These are phyloP conservation scores for Pica pica DNA, from an alignment of 2,113 vertebrate species.

Conservation along the genomic window DNA sequence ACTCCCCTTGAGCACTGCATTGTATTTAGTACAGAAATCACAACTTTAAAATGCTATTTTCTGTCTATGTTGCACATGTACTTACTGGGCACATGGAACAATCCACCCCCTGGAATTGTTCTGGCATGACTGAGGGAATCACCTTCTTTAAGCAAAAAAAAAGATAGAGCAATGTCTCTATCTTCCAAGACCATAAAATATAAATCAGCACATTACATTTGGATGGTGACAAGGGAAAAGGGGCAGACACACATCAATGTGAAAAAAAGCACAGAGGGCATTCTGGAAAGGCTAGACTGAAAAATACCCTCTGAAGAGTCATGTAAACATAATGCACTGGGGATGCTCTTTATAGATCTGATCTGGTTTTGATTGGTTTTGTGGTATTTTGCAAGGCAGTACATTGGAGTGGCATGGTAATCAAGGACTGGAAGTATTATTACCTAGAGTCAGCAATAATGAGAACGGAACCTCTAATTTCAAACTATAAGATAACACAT, in stretches of 20 bases:
- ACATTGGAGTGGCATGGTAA: constrained; percentile 33
- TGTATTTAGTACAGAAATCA: neutral
- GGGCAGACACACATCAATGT: neutral
- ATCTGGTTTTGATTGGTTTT: constrained; percentile 45
- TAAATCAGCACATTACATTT: neutral
- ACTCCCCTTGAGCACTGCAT: neutral
- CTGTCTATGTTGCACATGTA: neutral
- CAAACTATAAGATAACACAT: constrained; percentile 66
- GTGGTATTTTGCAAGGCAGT: constrained; percentile 24
- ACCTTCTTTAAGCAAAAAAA: neutral
- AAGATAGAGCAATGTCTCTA: neutral
- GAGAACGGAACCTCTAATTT: constrained; percentile 71
- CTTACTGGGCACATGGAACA: neutral
- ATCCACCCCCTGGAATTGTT: neutral
- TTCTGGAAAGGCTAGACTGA: neutral
- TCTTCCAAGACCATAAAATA: neutral
- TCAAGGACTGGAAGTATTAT: constrained; percentile 56
- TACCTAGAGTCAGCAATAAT: constrained; percentile 67
- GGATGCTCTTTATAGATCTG: constrained; percentile 55
- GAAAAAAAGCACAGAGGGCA: neutral
- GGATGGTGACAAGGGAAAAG: neutral
- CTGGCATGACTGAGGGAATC: neutral
- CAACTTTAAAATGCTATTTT: neutral
- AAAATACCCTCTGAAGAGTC: neutral
- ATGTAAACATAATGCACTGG: neutral